Conservation (phyloP, 2,888 invertebrate genomes). For the Macrosiphum euphorbiae region DNA sequence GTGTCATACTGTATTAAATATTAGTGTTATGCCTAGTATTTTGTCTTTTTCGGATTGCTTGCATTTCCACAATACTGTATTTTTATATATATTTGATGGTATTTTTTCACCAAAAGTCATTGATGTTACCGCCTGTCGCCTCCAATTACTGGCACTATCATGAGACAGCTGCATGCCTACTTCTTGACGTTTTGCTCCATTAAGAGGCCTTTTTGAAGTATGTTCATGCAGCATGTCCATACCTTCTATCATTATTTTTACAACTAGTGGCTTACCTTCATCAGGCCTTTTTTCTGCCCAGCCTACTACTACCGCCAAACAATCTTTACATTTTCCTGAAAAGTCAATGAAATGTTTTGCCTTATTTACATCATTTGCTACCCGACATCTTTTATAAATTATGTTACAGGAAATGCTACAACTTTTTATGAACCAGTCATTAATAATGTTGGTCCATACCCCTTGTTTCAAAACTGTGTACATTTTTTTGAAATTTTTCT, state of each 20-base stretch:
- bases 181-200: background rate
- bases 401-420: background rate
- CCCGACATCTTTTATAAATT: background rate
- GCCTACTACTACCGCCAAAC: background rate
- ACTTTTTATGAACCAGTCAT: background rate
- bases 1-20: too few species aligned
- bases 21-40: background rate
- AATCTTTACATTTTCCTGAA: slow-evolving; percentile 4
- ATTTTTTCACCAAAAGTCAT: background rate
- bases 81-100: background rate
- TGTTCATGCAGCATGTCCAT: background rate
- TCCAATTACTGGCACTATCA: slow-evolving; percentile 9
- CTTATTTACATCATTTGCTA: background rate
- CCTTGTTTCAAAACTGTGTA: slow-evolving; percentile 15
- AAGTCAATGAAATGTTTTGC: background rate
- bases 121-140: background rate
- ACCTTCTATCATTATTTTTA: background rate
- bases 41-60: slow-evolving; percentile 5
- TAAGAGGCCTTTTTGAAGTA: background rate
- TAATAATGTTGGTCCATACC: slow-evolving; percentile 15
- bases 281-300: background rate
- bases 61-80: slow-evolving; percentile 30
- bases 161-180: background rate
- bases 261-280: background rate
- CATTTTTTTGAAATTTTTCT: slow-evolving; percentile 9